Percentiles rank a stretch among this genome's conserved stretches.
Evolutionary conservation across 2,888 invertebrate species (phyloP).

Genomic region (Zaprionus lineosus): DNA sequence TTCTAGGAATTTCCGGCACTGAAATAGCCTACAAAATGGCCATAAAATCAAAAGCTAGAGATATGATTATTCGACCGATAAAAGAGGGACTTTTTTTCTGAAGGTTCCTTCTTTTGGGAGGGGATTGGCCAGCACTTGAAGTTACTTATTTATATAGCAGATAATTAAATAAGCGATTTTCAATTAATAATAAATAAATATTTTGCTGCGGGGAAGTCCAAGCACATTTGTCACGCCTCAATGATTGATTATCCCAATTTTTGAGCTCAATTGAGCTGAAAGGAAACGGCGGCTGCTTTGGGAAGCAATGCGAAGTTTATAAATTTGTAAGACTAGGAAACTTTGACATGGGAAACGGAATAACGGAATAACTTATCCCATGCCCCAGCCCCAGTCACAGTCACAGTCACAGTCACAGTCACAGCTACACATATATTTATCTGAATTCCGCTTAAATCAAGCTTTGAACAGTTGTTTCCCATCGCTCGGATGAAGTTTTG

Average conservation of each 20-base stretch:
- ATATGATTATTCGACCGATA: constrained; percentile 30
- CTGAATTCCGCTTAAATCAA: constrained; percentile 9
- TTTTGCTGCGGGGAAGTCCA: too few relatives aligned
- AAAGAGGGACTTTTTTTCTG: constrained; percentile 37
- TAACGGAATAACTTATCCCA: too few relatives aligned
- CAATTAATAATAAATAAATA: too few relatives aligned
- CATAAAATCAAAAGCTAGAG: constrained; percentile 32
- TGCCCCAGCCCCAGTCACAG: too few relatives aligned
- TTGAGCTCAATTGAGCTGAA: too few relatives aligned
- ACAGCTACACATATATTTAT: constrained; percentile 2
- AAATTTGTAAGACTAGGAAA: neutral
- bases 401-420: neutral
- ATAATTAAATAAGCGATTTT: too few relatives aligned
- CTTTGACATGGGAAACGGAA: neutral
- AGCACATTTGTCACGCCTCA: too few relatives aligned
- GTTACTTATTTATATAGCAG: neutral
- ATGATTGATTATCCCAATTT: too few relatives aligned
- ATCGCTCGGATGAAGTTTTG: constrained; percentile 4
- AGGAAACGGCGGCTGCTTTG: neutral
- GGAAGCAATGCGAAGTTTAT: neutral
- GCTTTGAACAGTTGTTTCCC: constrained; percentile 9
- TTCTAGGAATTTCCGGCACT: constrained; percentile 59
- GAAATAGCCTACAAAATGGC: constrained; percentile 29
- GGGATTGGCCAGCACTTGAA: too few relatives aligned
- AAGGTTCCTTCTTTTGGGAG: too few relatives aligned